These are phyloP conservation scores for Notamacropus eugenii DNA, from an alignment of 2,797 vertebrate genomes.

Conservation along the genomic window DNA sequence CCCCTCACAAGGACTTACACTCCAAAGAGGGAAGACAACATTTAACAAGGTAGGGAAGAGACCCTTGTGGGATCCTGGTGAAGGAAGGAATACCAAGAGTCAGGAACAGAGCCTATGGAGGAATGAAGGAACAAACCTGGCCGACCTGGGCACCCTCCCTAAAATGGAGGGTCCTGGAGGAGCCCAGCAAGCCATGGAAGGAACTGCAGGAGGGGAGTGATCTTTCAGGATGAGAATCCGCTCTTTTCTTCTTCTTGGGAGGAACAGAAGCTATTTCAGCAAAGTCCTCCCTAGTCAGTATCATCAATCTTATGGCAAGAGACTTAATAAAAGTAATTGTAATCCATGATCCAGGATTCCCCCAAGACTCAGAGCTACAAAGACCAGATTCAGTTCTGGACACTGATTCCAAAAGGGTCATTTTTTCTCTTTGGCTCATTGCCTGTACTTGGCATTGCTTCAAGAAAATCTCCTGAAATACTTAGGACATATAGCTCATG, in stretches of 20 bases:
- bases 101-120: background rate
- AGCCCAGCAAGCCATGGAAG: background rate
- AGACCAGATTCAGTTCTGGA: background rate
- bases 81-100: background rate
- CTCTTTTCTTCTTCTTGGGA: background rate
- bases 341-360: background rate
- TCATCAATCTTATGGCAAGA: background rate
- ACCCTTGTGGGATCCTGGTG: background rate
- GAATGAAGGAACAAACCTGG: background rate
- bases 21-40: background rate
- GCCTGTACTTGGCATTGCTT: constrained; percentile 1
- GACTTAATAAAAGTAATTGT: background rate
- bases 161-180: background rate
- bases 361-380: background rate
- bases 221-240: background rate
- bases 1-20: background rate
- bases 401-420: background rate
- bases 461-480: constrained; percentile 74
- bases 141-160: background rate
- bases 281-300: background rate
- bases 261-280: background rate
- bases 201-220: background rate
- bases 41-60: background rate
- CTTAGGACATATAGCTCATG: constrained; percentile 79
- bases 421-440: background rate